phyloP scores from a whole-genome alignment of 2,113 vertebrate genomes.

The Oenanthe oenanthe region DNA sequence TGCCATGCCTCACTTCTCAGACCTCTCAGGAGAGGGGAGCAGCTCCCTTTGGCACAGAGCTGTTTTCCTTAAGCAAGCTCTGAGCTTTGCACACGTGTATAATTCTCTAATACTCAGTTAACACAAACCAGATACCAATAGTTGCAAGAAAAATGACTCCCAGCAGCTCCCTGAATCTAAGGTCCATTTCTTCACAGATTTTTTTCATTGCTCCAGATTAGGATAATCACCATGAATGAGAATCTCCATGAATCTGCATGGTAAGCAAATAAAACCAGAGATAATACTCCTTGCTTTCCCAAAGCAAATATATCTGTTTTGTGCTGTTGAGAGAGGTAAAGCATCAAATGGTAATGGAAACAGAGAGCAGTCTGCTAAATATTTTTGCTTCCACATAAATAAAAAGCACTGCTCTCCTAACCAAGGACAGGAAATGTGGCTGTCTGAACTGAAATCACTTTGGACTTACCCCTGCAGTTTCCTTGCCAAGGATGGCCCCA shows the following conservation, averaged over 20 bases:
- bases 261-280: not conserved
- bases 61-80: not conserved
- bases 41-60: not conserved
- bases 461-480: slow-evolving; percentile 85
- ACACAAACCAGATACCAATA: not conserved
- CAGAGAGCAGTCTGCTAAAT: not conserved
- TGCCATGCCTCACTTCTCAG: not conserved
- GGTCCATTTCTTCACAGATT: not conserved
- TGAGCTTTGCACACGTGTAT: not conserved
- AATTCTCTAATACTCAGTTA: not conserved
- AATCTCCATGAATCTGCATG: not conserved
- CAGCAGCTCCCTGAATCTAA: not conserved
- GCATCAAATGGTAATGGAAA: not conserved
- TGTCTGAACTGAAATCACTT: not conserved
- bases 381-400: not conserved
- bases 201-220: not conserved
- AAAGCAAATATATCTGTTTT: not conserved
- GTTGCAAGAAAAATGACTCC: not conserved
- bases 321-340: not conserved
- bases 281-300: not conserved
- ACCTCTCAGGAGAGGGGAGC: not conserved
- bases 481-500: slow-evolving; percentile 74
- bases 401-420: not conserved
- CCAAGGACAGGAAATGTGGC: not conserved
- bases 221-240: not conserved